Base-by-base conservation (phyloP, 1,140 invertebrate genomes). In the Argopecten irradians region DNA sequence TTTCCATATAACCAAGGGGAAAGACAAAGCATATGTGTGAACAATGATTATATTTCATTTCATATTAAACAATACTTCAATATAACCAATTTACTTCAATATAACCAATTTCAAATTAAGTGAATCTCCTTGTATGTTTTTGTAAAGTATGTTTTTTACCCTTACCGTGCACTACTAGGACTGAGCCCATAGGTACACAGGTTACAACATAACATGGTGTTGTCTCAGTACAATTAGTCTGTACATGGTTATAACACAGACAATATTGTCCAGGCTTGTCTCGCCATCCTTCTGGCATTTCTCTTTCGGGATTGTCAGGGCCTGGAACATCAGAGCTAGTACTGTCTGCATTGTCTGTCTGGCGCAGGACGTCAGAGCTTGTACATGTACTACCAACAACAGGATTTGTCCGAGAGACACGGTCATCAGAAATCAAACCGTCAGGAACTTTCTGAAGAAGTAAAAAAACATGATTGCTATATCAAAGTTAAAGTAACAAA, bases 161-260 rank as follows among this genome's bases (percentile, higher is more conserved):
- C 87, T 89, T 87, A 93, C 92, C 92, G 88, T 93, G 92, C 22
- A 93, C 86, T 86, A 91, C 84, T 13, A 93, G 32, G 13, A 86
- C 82, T 43, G 86, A 39, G 0, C 89, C 89, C 89, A 92, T 90
- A 28, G 89, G 35, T 2, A 92, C 89, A 55, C 90, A 91, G 11
- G 90, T 88, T 13, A 93, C 16, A 39, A 86, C 87, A 86, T 90
- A 92, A 71, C 55, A 8, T 32, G 82, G 46, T 7, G 55, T 84
- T 14, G 41, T 41, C 2, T 46, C 83, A 16, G 71, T 41, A 85
- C 86, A 46, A 35, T 85, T 86, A 14, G 87, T 34, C 28, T 92
- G 90, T n/a, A 34, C 46, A 82, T 93, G 92, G 0, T 55, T 84
- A 16, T 71, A 71, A 16, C 3, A 28, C n/a, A 71, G 55, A n/a